Percentiles rank a stretch among this genome's conserved stretches.
phyloP scores from a whole-genome alignment of 2,113 vertebrate genomes.

The Tympanuchus pallidicinctus region DNA sequence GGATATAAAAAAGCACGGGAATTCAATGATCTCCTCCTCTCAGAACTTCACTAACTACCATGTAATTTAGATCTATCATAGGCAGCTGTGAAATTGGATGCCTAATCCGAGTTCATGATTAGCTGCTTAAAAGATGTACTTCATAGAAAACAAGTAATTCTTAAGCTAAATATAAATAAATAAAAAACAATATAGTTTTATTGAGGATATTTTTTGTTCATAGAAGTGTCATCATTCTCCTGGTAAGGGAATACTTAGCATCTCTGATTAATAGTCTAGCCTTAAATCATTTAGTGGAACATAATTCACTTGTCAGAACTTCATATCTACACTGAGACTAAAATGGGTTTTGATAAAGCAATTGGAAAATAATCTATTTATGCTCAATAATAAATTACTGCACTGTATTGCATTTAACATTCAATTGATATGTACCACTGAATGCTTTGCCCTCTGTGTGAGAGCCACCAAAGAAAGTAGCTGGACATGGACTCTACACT shows the following conservation, averaged over 20 bases:
- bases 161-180: neutral
- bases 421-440: neutral
- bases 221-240: neutral
- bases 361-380: slow-evolving; percentile 17
- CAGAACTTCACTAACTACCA: neutral
- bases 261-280: neutral
- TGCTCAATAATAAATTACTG: slow-evolving; percentile 7
- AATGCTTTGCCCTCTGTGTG: neutral
- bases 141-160: neutral
- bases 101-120: neutral
- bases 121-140: neutral
- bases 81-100: neutral
- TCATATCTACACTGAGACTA: neutral
- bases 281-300: neutral
- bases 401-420: slow-evolving; percentile 23
- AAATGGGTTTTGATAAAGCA: slow-evolving; percentile 7
- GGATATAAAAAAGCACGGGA: neutral
- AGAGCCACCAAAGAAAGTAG: slow-evolving; percentile 7
- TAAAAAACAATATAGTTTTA: neutral
- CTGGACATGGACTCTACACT: neutral
- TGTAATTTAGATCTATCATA: neutral
- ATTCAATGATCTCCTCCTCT: neutral
- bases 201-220: neutral
- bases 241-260: neutral
- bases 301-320: slow-evolving; percentile 2